Conservation (phyloP, 2,888 invertebrate genomes). For the Papilio elwesi region DNA sequence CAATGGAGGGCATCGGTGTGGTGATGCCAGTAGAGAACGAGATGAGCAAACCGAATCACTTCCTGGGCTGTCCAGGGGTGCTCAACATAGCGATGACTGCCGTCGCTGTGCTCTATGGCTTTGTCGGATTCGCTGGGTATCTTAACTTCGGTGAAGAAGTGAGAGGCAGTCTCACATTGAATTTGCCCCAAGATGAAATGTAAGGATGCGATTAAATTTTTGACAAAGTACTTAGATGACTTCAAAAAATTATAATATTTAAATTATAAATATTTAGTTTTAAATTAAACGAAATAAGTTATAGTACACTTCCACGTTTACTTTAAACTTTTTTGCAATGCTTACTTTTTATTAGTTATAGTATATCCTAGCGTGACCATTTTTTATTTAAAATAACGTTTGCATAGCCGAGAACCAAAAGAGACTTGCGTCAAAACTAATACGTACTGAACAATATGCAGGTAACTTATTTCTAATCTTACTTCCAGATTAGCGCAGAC, state of each 20-base stretch:
- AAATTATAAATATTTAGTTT: no score
- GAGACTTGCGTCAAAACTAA: no score
- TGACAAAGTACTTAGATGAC: not conserved
- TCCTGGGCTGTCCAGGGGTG: constrained; percentile 91
- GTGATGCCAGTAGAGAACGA: constrained; percentile 97
- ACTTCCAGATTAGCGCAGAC: constrained; percentile 87
- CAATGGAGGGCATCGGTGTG: constrained; percentile 98
- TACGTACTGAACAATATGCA: no score
- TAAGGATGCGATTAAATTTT: constrained; percentile 70
- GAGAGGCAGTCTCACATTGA: constrained; percentile 91
- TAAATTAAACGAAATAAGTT: no score
- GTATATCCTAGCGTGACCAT: no score
- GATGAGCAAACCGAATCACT: constrained; percentile 92
- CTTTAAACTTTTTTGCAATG: no score
- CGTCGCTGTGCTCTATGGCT: constrained; percentile 90
- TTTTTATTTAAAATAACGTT: no score
- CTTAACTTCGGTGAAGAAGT: constrained; percentile 90
- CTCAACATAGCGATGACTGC: constrained; percentile 94
- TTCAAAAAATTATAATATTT: not conserved
- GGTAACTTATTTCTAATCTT: not conserved
- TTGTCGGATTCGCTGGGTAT: constrained; percentile 96
- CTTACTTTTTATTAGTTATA: no score
- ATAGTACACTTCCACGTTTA: no score
- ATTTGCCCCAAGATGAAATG: constrained; percentile 88
- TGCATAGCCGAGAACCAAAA: no score